phyloP scores from a whole-genome alignment of 2,797 vertebrate species.

The Pangasius mekongensis region DNA sequence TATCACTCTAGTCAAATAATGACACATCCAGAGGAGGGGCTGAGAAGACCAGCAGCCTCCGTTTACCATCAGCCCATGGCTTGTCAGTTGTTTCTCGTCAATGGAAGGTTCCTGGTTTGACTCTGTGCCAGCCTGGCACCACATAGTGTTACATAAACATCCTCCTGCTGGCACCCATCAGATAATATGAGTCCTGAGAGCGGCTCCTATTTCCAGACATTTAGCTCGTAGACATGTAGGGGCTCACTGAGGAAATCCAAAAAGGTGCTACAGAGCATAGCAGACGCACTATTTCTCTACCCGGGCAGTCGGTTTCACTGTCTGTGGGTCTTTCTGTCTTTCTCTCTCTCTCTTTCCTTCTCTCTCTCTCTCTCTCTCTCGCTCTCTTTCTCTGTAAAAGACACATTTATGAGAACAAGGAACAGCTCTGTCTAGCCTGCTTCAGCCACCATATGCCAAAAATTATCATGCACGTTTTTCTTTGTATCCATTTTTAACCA shows the following conservation, averaged over 20 bases:
- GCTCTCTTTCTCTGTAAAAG: constrained; percentile 64
- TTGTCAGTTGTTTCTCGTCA: constrained; percentile 37
- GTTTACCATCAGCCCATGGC: constrained; percentile 23
- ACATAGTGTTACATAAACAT: constrained; percentile 53
- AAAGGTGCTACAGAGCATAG: constrained; percentile 36
- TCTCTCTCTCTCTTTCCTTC: not conserved
- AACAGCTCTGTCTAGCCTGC: constrained; percentile 72
- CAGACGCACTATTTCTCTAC: constrained; percentile 27
- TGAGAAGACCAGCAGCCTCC: constrained; percentile 7
- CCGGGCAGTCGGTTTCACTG: constrained; percentile 15
- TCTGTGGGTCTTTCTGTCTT: constrained; percentile 8
- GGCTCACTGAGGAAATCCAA: constrained; percentile 38
- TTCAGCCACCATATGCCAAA: constrained; percentile 77
- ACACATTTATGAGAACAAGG: constrained; percentile 78
- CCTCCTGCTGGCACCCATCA: constrained; percentile 53
- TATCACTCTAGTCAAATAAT: constrained; percentile 25
- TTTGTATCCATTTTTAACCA: constrained; percentile 84
- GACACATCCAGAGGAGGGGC: constrained; percentile 4
- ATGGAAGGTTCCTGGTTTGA: constrained; percentile 45
- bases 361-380: constrained; percentile 45
- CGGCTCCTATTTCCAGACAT: constrained; percentile 51
- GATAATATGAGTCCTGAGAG: constrained; percentile 55
- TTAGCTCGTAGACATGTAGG: constrained; percentile 44
- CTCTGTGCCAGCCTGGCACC: constrained; percentile 50
- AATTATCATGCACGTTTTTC: constrained; percentile 84